Evolutionary conservation across 2,797 vertebrate genomes (phyloP).

Genomic region (Enteromius afrohamiltoni): DNA sequence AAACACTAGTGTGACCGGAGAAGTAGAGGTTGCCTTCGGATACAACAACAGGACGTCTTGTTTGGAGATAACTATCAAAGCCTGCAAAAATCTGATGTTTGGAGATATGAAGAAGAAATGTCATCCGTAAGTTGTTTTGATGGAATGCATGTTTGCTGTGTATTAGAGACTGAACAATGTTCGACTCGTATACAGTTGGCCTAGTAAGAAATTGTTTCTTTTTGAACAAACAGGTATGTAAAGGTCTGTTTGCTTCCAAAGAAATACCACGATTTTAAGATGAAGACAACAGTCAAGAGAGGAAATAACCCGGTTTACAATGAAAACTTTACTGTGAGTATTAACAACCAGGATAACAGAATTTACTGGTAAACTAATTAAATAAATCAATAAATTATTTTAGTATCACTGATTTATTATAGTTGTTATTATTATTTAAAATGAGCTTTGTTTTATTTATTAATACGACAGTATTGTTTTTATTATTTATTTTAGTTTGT

Average conservation of each 20-base stretch:
- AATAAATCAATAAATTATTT: neutral
- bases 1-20: conserved; percentile 73
- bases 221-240: conserved; percentile 78
- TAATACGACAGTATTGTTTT: neutral
- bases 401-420: neutral
- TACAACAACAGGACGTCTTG: conserved; percentile 76
- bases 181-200: neutral
- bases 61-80: conserved; percentile 83
- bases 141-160: neutral
- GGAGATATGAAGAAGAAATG: conserved; percentile 86
- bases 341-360: neutral
- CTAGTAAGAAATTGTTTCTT: neutral
- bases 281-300: conserved; percentile 87
- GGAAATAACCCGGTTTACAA: conserved; percentile 85
- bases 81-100: conserved; percentile 82
- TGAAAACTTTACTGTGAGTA: conserved; percentile 85
- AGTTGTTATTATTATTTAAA: neutral
- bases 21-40: conserved; percentile 83
- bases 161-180: neutral
- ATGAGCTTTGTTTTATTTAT: neutral
- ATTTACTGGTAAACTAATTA: too few relatives aligned
- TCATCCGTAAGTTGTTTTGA: conserved; percentile 82
- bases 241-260: conserved; percentile 86
- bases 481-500: neutral
- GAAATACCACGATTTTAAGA: conserved; percentile 77